Evolutionary conservation across 2,113 vertebrate species (phyloP), one percentile per base, ranked within the genome.

Genomic region (Anarhynchus alexandrinus): DNA sequence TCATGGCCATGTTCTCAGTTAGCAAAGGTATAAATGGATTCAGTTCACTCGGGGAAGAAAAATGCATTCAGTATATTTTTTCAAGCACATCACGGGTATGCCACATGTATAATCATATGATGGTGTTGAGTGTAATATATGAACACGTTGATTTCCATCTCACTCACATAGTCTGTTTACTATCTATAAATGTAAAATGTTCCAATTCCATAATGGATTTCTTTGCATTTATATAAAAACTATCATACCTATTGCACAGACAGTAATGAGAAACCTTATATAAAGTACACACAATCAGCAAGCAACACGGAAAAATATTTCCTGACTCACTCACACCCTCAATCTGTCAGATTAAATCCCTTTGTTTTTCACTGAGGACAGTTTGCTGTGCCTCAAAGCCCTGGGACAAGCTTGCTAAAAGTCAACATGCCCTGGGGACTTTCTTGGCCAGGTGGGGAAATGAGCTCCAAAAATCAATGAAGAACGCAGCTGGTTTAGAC

Each of bases 341-440:
- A 26, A 20, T 59, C 26, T n/a, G 12, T 30, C 54, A 81, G 30
- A 55, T 62, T 40, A 55, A 76, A 69, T 67, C 22, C 4, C 7
- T 38, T 6, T 3, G 5, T 4, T 18, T 57, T 59, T 21, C 15
- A 81, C 3, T 43, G 23, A 81, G 57, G 12, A 36, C 4, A 34
- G 11, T 58, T 40, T 0, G 0, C 0, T 2, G 23, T 7, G 9
- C 9, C 30, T 61, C 34, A 51, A 43, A 74, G 57, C 27, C 21
- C 17, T 52, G 29, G 57, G 30, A 54, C 25, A 62, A 57, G 27
- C 13, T 13, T 66, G 6, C 13, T 59, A 10, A 22, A 40, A 11
- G 21, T 79, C 51, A 72, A 3, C 0, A 0, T 45, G 18, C 18
- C 47, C 30, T 54, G 27, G 3, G 10, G 23, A 8, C 3, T 79